Conservation (phyloP, 2,888 invertebrate genomes). For the Therioaphis trifolii region DNA sequence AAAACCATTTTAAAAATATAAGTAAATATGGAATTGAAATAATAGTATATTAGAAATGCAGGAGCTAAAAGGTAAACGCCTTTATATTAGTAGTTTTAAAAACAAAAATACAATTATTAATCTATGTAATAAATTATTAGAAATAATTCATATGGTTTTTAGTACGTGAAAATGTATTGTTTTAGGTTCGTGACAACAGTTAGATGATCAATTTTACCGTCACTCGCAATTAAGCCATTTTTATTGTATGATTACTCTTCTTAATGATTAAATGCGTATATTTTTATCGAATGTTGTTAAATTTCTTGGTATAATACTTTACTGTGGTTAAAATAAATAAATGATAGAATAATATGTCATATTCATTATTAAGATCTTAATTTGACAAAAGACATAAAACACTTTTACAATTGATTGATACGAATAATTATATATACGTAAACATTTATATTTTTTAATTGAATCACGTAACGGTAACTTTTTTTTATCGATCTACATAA, state of each 20-base stretch:
- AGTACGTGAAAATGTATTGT: neutral
- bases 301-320: constrained; percentile 29
- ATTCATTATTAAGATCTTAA: neutral
- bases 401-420: neutral
- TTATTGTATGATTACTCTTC: constrained; percentile 13
- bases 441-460: neutral
- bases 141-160: neutral
- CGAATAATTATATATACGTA: neutral
- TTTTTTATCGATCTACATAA: no score
- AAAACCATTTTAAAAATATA: no score
- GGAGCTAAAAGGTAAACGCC: no score
- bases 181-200: constrained; percentile 1
- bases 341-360: neutral
- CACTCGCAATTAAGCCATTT: neutral
- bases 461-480: neutral
- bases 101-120: neutral
- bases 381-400: neutral
- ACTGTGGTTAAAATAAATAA: constrained; percentile 27
- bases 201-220: neutral
- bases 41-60: no score
- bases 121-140: neutral
- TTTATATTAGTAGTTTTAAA: no score
- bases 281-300: constrained; percentile 31
- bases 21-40: no score
- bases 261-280: neutral